Base-by-base conservation (phyloP, 2,113 vertebrate species). In the Lontra canadensis region DNA sequence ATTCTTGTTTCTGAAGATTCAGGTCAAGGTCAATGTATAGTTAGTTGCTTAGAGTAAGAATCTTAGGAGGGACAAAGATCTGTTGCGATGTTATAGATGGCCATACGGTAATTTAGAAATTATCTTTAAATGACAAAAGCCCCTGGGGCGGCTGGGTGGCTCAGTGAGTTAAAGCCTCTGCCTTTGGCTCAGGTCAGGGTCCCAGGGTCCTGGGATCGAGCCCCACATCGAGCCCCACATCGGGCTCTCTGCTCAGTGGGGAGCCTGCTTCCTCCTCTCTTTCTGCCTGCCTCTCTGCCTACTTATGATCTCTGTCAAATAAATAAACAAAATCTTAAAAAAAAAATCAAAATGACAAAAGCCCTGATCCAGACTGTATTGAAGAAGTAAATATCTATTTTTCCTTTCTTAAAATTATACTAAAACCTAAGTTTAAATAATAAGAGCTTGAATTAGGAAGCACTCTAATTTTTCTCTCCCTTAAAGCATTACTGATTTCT, bases 391-490 rank as follows among this genome's bases (percentile, higher is more conserved):
- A 95, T 87, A 34, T 23, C n/a, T 71, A 21, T 47, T 87, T 95
- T 96, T 93, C 4, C 11, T 92, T 93, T 74, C 42, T 93, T 92
- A 95, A 74, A 78, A 57, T 96, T 59, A 49, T 83, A 29, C 31
- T n/a, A 42, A 39, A 78, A 92, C 69, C 73, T 80, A 81, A 29
- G 9, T 74, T 88, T 94, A 52, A 59, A 36, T 52, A 44, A 44
- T 80, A 88, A 94, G 65, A 93, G 36, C 39, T 94, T 92, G 55
- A 94, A 57, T 95, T 94, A 97, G 74, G 25, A 95, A 61, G 18
- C 15, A 31, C 15, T 92, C 26, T 86, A 23, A 39, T 23, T 95
- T 83, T 73, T 80, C 83, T 74, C 9, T 95, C 82, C 15, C 23
- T 73, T 86, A 79, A 23, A 55, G 14, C 82, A 71, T 86, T 90